phyloP scores from a whole-genome alignment of 2,113 vertebrate species.

The Gopherus evgoodei region DNA sequence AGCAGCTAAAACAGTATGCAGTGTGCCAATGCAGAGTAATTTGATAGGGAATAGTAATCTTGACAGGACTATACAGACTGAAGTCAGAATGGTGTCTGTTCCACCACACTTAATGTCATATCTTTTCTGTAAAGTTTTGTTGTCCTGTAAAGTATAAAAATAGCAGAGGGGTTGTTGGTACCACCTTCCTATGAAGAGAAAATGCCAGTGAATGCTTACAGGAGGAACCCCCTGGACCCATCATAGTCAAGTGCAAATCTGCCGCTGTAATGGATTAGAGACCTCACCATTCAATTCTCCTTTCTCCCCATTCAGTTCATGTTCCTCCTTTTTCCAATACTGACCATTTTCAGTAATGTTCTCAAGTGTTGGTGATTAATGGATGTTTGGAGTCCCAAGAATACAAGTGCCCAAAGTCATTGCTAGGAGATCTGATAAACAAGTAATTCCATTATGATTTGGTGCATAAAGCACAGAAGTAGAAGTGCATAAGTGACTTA shows the following conservation, averaged over 20 bases:
- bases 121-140: conserved; percentile 47
- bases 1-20: background rate
- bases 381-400: background rate
- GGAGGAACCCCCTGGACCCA: too few relatives aligned
- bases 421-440: background rate
- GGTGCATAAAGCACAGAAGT: background rate
- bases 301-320: background rate
- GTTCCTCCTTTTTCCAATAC: background rate
- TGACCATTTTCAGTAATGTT: background rate
- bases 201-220: background rate
- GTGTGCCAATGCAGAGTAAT: too few relatives aligned
- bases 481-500: background rate
- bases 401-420: background rate
- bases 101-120: background rate
- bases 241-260: background rate
- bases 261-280: background rate
- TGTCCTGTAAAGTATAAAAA: conserved; percentile 67
- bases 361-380: background rate
- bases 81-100: background rate
- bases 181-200: background rate
- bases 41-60: too few relatives aligned
- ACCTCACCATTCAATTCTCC: background rate
- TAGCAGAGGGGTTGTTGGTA: conserved; percentile 15
- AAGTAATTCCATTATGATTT: background rate
- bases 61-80: too few relatives aligned